A percentile compares a stretch with the other conserved stretches of the same genome.
These are phyloP conservation scores for Aptenodytes forsteri DNA, from an alignment of 2,113 vertebrate species.

Conservation along the genomic window DNA sequence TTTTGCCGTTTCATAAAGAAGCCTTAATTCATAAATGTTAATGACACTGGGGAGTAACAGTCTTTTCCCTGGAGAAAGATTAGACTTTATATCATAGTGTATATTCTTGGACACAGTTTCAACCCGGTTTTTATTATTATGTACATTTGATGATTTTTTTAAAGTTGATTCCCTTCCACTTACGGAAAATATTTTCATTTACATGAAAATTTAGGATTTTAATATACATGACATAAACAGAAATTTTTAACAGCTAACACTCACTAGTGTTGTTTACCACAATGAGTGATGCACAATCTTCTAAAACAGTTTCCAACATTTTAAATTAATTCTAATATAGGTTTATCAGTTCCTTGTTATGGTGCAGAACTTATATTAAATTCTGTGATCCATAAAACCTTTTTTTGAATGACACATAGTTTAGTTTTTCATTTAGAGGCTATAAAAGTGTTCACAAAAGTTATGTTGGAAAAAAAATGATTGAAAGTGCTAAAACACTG, in stretches of 20 bases:
- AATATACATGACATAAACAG: not conserved
- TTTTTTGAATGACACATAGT: conserved; percentile 87
- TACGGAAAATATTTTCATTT: not conserved
- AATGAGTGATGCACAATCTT: conserved; percentile 64
- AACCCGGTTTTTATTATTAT: not conserved
- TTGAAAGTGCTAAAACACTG: conserved; percentile 86
- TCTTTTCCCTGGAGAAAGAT: conserved; percentile 51
- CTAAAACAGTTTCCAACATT: conserved; percentile 76
- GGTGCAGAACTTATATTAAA: conserved; percentile 84
- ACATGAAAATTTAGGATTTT: conserved; percentile 13
- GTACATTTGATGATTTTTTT: not conserved
- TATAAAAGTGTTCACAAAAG: conserved; percentile 89
- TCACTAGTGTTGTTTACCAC: conserved; percentile 65
- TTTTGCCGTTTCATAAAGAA: conserved; percentile 57
- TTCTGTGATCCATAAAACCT: conserved; percentile 84
- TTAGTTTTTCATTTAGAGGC: conserved; percentile 89
- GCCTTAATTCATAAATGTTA: conserved; percentile 71
- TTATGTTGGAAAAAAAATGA: conserved; percentile 85
- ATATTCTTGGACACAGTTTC: conserved; percentile 40
- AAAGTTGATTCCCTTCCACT: not conserved
- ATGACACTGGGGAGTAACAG: conserved; percentile 27
- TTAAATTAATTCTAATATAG: conserved; percentile 83
- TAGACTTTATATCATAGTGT: conserved; percentile 13
- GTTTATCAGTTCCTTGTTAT: conserved; percentile 85
- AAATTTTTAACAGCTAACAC: conserved; percentile 1